A percentile compares a stretch with the other conserved stretches of the same genome.
phyloP scores from a whole-genome alignment of 1,140 invertebrate genomes.

The Neelides sp. region DNA sequence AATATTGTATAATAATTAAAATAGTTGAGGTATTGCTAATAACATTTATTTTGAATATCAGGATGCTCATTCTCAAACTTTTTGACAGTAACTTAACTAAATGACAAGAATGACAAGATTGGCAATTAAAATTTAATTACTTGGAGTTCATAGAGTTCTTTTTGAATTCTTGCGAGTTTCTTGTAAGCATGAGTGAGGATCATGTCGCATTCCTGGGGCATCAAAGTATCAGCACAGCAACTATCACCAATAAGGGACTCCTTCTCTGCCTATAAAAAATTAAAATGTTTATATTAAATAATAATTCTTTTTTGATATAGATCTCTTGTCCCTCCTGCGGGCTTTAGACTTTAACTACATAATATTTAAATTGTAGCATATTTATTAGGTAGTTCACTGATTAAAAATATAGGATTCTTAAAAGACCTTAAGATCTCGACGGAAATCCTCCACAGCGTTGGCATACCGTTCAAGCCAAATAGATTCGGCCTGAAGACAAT shows the following conservation, averaged over 20 bases:
- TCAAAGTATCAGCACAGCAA: slow-evolving; percentile 20
- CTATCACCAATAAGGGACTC: slow-evolving; percentile 22
- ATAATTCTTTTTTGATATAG: background rate
- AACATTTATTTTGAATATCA: too few relatives aligned
- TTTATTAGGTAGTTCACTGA: background rate
- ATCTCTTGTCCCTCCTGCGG: too few relatives aligned
- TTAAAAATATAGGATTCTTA: background rate
- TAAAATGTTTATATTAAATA: background rate
- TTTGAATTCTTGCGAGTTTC: slow-evolving; percentile 27
- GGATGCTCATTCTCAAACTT: too few relatives aligned
- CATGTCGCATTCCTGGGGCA: slow-evolving; percentile 26
- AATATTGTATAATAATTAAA: too few relatives aligned
- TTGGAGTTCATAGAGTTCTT: slow-evolving; percentile 26
- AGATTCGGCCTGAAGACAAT: slow-evolving; percentile 27
- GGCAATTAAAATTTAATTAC: too few relatives aligned
- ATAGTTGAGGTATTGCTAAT: too few relatives aligned
- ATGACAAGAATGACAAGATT: too few relatives aligned
- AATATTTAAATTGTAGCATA: background rate
- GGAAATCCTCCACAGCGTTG: slow-evolving; percentile 28
- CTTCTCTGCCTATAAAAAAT: slow-evolving; percentile 21
- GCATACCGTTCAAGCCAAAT: slow-evolving; percentile 25
- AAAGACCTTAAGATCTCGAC: slow-evolving; percentile 28
- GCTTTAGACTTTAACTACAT: too few relatives aligned
- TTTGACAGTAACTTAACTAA: too few relatives aligned
- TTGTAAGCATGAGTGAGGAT: slow-evolving; percentile 30